Evolutionary conservation across 2,888 invertebrate species (phyloP), one percentile per base, ranked within the genome.

Genomic region (Rhodophaea formosa): DNA sequence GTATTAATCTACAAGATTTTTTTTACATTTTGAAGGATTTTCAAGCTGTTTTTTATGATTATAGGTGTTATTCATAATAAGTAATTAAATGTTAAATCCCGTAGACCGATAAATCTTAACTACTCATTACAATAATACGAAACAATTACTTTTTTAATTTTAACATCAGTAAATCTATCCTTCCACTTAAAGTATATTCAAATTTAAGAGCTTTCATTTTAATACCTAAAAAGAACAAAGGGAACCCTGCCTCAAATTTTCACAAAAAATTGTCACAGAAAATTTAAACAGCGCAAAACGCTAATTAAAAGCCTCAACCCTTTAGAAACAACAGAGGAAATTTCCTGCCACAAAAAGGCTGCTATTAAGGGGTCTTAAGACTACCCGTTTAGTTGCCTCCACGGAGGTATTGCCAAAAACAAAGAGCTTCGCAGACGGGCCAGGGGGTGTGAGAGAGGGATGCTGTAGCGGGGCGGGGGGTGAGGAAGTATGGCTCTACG

Each of bases 341-440:
- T 80, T 80, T 80, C 79, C 74, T 74, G 79, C 83, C 84, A 74
- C 84, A 83, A 82, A 82, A 81, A 83, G 79, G 77, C 69, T 63
- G 75, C 81, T 79, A 86, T 89, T 87, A 89, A 88, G 76, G 83
- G 87, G 87, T 84, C 86, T 90, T 88, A 89, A 80, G 86, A 75
- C 82, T 82, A 79, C 81, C 72, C 75, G 75, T 76, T 80, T 82
- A 83, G 82, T 84, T 84, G 77, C 82, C 82, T 81, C 80, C 59
- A 69, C 74, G 75, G 76, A 66, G 76, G 73, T 74, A 77, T 82
- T 82, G 77, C 84, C 87, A 82, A 88, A 88, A 90, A 90, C 89
- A 90, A 91, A 88, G 86, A 86, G 84, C 77, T 72, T 71, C 73
- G 79, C 80, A 88, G 87, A 86, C 85, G 72, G 82, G 72, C 63